Base-by-base conservation (phyloP, 2,113 vertebrate species). In the Erythrocercus mccallii region DNA sequence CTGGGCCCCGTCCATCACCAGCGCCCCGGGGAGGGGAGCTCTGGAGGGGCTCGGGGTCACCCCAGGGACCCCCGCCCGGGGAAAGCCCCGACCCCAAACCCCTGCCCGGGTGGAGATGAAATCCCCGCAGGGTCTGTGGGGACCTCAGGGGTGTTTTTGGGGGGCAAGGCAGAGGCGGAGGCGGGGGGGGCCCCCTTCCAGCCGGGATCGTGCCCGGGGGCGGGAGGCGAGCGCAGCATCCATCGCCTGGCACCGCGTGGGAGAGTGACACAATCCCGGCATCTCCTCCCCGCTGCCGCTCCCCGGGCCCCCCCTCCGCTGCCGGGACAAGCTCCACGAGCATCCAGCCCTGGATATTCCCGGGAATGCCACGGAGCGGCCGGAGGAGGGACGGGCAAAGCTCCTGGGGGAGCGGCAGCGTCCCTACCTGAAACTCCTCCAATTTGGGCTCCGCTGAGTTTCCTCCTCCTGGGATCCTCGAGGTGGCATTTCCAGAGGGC, bases 361-460 rank as follows among this genome's bases (percentile, higher is more conserved):
- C 17, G 0, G 10, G 17, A 70, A 69, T 3, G 27, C 48, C 5
- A 4, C 1, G 6, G 44, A 50, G 6, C 5, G 17, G 11, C 58
- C 5, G 11, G 25, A 31, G 28, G 15, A 60, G 24, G 37, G 53
- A 10, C 7, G n/a, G 44, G n/a, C 28, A 5, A 62, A 53, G 1
- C 16, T 28, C 66, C 56, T 11, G 0, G 21, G 33, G 11, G 27
- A 20, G 28, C 62, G 12, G 23, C 33, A 8, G 56, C 64, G 21
- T 13, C 40, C 31, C 15, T 14, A 44, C 68, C 40, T 1, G n/a
- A 44, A 50, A 65, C 38, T 19, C 54, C 61, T 19, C 15, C 2
- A 6, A 54, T 25, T 2, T 4, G 51, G 38, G 69, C 3, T 1
- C 48, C 1, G 48, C 5, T 0, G 3, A 0, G 2, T 38, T 18